Evolutionary conservation across 2,797 vertebrate species (phyloP).

Genomic region (Mareca strepera): DNA sequence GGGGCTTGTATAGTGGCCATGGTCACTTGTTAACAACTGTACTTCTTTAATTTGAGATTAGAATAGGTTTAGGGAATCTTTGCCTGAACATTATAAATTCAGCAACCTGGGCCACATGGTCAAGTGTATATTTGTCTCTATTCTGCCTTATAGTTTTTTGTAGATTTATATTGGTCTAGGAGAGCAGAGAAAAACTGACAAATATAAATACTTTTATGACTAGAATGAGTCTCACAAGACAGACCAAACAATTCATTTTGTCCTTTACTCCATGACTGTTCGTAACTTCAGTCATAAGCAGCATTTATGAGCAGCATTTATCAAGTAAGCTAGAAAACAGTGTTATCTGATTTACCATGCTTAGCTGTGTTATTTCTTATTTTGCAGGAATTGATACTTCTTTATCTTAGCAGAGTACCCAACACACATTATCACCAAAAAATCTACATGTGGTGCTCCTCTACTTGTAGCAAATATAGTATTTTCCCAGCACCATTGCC

Average conservation of each 20-base stretch:
- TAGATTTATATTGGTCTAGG: not conserved
- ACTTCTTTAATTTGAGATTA: not conserved
- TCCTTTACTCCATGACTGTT: not conserved
- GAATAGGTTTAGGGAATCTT: not conserved
- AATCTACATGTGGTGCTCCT: not conserved
- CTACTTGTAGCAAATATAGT: not conserved
- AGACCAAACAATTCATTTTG: not conserved
- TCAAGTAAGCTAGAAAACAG: slow-evolving; percentile 2
- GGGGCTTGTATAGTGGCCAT: too few species aligned
- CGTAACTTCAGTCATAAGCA: not conserved
- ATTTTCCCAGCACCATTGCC: not conserved
- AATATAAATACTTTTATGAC: not conserved
- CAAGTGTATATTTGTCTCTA: not conserved
- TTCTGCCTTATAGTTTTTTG: not conserved
- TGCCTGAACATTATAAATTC: not conserved
- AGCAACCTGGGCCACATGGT: not conserved
- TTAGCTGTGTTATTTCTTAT: not conserved
- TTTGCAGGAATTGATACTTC: not conserved
- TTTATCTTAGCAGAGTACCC: not conserved
- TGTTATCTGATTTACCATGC: not conserved
- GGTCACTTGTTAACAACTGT: not conserved
- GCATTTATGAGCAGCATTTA: not conserved
- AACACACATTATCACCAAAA: not conserved
- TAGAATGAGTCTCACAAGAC: not conserved
- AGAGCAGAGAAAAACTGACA: not conserved